Percentiles rank a stretch among this genome's conserved stretches.
phyloP scores from a whole-genome alignment of 2,113 vertebrate genomes.

The Scopus umbretta region DNA sequence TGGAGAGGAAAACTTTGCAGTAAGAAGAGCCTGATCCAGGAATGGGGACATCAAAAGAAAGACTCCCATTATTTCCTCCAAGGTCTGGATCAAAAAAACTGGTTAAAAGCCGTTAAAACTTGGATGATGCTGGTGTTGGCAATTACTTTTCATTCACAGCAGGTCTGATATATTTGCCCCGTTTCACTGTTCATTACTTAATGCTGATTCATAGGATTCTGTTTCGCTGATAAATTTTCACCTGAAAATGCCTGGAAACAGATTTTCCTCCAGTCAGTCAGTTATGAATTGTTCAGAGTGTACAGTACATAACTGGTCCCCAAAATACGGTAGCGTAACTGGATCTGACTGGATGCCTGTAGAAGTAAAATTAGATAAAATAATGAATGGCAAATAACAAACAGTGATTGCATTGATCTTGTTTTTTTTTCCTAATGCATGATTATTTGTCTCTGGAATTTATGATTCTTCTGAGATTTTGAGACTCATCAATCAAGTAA shows the following conservation, averaged over 20 bases:
- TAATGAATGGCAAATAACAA: neutral
- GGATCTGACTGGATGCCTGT: neutral
- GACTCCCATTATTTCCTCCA: neutral
- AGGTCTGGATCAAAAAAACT: neutral
- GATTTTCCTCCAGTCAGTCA: neutral
- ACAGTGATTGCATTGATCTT: neutral
- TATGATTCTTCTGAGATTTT: slow-evolving; percentile 25
- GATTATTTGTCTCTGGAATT: slow-evolving; percentile 28
- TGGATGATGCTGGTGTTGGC: neutral
- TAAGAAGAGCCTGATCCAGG: neutral
- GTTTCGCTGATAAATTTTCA: neutral
- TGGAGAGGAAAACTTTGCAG: slow-evolving; percentile 3
- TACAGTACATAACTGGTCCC: neutral
- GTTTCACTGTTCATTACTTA: neutral
- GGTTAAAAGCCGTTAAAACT: neutral
- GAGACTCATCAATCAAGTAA: neutral
- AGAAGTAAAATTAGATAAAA: neutral
- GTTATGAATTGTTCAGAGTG: neutral
- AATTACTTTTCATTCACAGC: neutral
- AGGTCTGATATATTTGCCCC: neutral
- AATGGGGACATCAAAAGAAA: neutral
- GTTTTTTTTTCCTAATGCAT: neutral
- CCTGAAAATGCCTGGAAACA: neutral
- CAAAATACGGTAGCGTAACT: neutral
- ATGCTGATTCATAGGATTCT: neutral